phyloP scores from a whole-genome alignment of 1,140 invertebrate species.

The Paramacrobiotus metropolitanus region DNA sequence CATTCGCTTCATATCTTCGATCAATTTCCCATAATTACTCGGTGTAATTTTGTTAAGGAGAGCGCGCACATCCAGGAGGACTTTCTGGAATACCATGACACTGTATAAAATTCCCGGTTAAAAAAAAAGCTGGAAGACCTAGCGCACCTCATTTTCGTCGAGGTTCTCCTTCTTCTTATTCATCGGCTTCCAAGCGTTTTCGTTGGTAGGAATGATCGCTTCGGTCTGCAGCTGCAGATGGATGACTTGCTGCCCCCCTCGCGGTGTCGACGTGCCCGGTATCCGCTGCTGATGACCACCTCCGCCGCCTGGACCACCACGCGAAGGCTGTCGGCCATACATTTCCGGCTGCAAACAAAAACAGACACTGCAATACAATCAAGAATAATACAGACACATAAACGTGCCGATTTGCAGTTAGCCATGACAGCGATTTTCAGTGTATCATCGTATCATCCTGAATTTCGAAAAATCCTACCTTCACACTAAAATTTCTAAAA shows the following conservation, averaged over 20 bases:
- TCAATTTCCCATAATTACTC: background rate
- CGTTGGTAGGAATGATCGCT: background rate
- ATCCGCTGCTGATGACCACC: background rate
- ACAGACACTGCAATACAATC: too few species aligned
- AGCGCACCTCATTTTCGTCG: background rate
- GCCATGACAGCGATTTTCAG: too few species aligned
- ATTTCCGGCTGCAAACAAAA: too few species aligned
- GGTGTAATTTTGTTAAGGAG: background rate
- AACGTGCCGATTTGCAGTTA: too few species aligned
- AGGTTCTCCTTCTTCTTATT: background rate
- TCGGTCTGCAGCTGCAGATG: background rate
- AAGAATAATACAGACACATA: too few species aligned
- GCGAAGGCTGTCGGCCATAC: too few species aligned
- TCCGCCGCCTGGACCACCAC: too few species aligned
- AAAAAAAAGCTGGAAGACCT: background rate
- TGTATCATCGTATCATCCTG: too few species aligned
- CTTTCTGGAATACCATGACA: background rate
- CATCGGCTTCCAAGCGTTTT: conserved; percentile 1
- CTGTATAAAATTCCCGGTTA: background rate
- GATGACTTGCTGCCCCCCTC: background rate
- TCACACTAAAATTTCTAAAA: too few species aligned
- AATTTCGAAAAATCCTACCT: too few species aligned
- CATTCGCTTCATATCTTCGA: background rate
- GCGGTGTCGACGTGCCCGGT: background rate
- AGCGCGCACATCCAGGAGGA: background rate